phyloP scores from a whole-genome alignment of 2,113 vertebrate species.

The Xenotilapia leptura region DNA sequence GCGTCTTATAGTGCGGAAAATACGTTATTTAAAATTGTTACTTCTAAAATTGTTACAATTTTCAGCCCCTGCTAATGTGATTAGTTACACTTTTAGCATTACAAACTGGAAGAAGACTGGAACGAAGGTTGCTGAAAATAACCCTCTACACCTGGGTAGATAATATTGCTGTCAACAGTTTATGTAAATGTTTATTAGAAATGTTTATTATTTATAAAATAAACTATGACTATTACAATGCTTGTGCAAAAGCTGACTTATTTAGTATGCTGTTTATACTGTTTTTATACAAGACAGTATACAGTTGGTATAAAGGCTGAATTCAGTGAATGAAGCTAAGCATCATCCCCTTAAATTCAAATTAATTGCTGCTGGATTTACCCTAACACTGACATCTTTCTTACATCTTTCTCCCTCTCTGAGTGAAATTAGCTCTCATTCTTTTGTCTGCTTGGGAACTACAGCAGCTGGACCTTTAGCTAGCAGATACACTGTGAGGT shows the following conservation, averaged over 20 bases:
- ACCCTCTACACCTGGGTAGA: not conserved
- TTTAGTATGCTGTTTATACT: not conserved
- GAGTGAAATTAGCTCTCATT: not conserved
- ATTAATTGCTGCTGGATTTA: not conserved
- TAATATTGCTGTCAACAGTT: not conserved
- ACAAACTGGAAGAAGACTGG: not conserved
- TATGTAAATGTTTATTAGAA: not conserved
- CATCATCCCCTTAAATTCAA: not conserved
- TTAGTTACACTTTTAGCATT: not conserved
- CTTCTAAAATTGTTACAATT: not conserved
- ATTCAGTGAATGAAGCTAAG: not conserved
- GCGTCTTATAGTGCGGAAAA: not conserved
- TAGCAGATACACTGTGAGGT: not conserved
- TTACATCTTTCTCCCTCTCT: not conserved
- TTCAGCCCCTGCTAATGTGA: not conserved
- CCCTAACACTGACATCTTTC: not conserved
- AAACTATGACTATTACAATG: not conserved
- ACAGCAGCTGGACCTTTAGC: not conserved
- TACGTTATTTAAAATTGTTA: not conserved
- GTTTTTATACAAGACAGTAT: not conserved
- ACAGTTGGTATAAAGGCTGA: not conserved
- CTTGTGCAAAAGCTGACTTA: not conserved
- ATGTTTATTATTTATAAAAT: not conserved
- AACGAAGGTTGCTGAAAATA: not conserved
- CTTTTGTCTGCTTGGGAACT: not conserved